phyloP scores from a whole-genome alignment of 2,797 vertebrate species.

The Vespertilio murinus region DNA sequence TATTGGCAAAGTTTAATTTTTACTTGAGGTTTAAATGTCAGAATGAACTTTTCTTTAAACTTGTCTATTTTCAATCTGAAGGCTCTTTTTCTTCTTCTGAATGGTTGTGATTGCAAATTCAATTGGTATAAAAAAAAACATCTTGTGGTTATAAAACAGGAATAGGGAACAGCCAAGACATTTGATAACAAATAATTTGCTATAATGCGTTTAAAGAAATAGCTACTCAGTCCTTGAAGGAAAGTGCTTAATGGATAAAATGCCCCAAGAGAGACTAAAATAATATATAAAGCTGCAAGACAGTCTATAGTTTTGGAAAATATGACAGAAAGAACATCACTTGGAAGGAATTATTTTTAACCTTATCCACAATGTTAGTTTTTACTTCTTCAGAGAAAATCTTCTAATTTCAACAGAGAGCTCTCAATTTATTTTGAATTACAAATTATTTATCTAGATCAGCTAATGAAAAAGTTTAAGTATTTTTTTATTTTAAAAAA shows the following conservation, averaged over 20 bases:
- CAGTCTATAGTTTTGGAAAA: conserved; percentile 39
- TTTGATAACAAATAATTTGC: conserved; percentile 54
- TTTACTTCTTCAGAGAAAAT: conserved; percentile 30
- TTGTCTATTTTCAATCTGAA: conserved; percentile 26
- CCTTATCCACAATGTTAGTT: neutral
- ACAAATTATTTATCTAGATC: conserved; percentile 26
- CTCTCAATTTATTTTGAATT: neutral
- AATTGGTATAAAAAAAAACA: neutral
- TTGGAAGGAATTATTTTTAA: neutral
- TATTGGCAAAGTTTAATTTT: conserved; percentile 27
- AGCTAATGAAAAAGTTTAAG: neutral
- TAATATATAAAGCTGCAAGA: neutral
- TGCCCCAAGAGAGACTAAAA: neutral
- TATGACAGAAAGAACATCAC: conserved; percentile 36
- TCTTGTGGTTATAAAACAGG: conserved; percentile 14
- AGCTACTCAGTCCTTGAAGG: neutral
- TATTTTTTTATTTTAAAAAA: conserved; percentile 38
- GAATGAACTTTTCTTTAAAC: conserved; percentile 55
- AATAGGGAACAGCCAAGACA: conserved; percentile 6
- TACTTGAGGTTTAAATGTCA: conserved; percentile 38
- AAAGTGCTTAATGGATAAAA: neutral
- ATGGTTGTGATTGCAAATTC: conserved; percentile 66
- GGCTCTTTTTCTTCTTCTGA: conserved; percentile 38
- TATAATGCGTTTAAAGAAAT: conserved; percentile 35
- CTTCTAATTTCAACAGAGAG: conserved; percentile 31